Evolutionary conservation across 1,140 invertebrate species (phyloP), one percentile per base, ranked within the genome.

Genomic region (Oppia nitens): DNA sequence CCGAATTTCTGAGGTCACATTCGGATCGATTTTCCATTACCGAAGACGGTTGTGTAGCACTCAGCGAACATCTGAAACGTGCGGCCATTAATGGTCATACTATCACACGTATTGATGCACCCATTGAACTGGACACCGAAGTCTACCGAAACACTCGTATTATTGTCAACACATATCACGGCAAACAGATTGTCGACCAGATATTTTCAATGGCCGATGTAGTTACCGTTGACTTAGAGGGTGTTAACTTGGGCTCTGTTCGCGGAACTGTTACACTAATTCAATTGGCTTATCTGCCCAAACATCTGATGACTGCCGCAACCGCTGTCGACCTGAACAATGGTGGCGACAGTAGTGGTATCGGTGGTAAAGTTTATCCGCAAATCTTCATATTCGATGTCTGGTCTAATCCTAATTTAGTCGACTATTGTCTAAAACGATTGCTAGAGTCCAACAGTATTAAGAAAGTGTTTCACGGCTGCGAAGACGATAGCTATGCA

Each of bases 391-490:
- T 57, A 17, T 57, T 57, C 21, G 56, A 57, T 29, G 48, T 57
- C 11, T 29, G 23, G 29, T 6, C 17, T 20, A 23, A 51, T 50
- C 45, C 17, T n/a, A 14, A 24, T 6, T 28, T 57, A 24, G 14
- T 50, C 21, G 17, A 9, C 9, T 11, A 27, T n/a, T 47, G n/a
- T 28, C 23, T 57, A 21, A 50, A 50, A 50, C 24, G n/a, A n/a
- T 20, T 57, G 14, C 23, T 57, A 20, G n/a, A 50, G n/a, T 23
- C 56, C 14, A 6, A 20, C 3, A 11, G 27, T 3, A 25, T 47
- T 45, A 56, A 23, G n/a, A 56, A 56, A 47, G 29, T 56, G 9
- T 56, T 56, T 27, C 55, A 56, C 14, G 55, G 55, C 25, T 56
- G 55, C 28, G 20, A 32, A 6, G 29, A 24, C 11, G 55, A 56